Evolutionary conservation across 2,113 vertebrate genomes (phyloP).

Genomic region (Scolopax mira): DNA sequence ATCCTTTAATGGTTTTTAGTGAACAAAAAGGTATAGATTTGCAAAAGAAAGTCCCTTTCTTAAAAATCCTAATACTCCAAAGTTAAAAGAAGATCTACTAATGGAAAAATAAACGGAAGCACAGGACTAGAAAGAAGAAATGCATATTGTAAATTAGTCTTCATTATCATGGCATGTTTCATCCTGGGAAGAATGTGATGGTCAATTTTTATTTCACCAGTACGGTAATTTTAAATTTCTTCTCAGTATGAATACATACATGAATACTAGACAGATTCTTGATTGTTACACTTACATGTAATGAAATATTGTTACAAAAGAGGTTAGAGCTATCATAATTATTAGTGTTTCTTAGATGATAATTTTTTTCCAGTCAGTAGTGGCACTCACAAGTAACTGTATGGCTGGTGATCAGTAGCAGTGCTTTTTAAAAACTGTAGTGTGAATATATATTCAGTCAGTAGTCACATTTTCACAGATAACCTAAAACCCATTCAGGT

Average conservation of each 20-base stretch:
- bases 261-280: background rate
- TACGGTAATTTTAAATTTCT: background rate
- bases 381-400: background rate
- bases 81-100: background rate
- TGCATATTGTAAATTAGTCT: background rate
- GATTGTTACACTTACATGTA: background rate
- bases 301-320: background rate
- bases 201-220: background rate
- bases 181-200: background rate
- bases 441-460: background rate
- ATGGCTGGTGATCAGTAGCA: background rate
- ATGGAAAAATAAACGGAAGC: slow-evolving; percentile 12
- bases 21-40: background rate
- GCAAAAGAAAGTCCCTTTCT: background rate
- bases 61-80: background rate
- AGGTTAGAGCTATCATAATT: background rate
- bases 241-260: background rate
- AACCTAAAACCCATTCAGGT: background rate
- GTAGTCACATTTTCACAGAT: background rate
- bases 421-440: background rate
- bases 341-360: background rate
- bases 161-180: background rate
- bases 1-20: background rate
- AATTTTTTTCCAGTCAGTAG: background rate
- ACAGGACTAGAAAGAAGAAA: slow-evolving; percentile 36